Conservation (phyloP, 2,888 invertebrate species). For the Panzeria rudis region DNA sequence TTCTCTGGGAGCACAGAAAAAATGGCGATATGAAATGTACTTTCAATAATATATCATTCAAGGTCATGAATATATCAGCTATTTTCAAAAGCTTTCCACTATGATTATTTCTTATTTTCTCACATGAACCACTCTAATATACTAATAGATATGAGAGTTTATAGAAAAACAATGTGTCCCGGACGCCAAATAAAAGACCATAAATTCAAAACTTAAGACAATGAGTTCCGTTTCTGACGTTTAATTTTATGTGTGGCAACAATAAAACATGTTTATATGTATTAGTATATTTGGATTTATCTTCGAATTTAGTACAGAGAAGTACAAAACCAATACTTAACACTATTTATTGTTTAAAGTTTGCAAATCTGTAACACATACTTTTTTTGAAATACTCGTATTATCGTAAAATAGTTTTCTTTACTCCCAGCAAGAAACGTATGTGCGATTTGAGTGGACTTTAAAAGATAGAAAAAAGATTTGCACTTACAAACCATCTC, state of each 20-base stretch:
- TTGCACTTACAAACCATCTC: too few relatives aligned
- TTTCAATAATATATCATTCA: too few relatives aligned
- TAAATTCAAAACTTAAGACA: conserved; percentile 75
- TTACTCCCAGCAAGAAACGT: too few relatives aligned
- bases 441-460: too few relatives aligned
- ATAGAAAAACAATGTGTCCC: conserved; percentile 70
- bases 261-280: conserved; percentile 62
- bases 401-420: too few relatives aligned
- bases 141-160: background rate
- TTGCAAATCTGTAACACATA: background rate
- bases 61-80: too few relatives aligned
- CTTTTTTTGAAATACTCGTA: background rate
- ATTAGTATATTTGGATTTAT: conserved; percentile 26
- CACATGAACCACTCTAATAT: background rate
- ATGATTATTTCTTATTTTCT: too few relatives aligned
- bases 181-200: conserved; percentile 73
- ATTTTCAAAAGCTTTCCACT: too few relatives aligned
- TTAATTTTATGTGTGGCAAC: conserved; percentile 66
- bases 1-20: too few relatives aligned
- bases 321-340: background rate
- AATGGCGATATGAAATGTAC: too few relatives aligned
- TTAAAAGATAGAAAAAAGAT: too few relatives aligned
- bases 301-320: conserved; percentile 25
- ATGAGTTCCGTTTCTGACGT: conserved; percentile 74
- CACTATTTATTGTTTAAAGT: background rate